phyloP scores from a whole-genome alignment of 2,113 vertebrate genomes.

The Pyxicephalus adspersus region DNA sequence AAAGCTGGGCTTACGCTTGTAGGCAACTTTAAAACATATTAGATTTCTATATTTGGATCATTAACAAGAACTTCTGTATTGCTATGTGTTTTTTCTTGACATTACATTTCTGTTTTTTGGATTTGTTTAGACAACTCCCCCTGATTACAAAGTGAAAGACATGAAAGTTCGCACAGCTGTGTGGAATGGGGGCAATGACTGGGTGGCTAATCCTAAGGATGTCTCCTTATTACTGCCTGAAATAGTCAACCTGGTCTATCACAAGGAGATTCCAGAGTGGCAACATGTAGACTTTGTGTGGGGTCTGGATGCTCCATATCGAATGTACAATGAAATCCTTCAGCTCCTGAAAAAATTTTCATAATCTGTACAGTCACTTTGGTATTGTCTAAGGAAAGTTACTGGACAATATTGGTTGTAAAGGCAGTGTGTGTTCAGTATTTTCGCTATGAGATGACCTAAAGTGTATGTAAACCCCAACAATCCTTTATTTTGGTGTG shows the following conservation, averaged over 20 bases:
- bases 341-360: conserved; percentile 61
- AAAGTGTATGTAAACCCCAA: too few species aligned
- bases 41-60: too few species aligned
- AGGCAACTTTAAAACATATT: too few species aligned
- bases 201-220: conserved; percentile 69
- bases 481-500: too few species aligned
- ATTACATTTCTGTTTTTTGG: neutral
- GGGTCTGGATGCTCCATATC: conserved; percentile 74
- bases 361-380: neutral
- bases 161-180: conserved; percentile 69
- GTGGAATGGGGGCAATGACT: conserved; percentile 71
- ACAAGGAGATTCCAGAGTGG: conserved; percentile 73
- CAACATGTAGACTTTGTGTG: conserved; percentile 77
- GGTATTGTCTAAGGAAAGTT: too few species aligned
- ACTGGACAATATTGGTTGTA: too few species aligned
- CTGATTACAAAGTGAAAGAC: conserved; percentile 73
- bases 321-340: conserved; percentile 72
- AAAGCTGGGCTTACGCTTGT: too few species aligned
- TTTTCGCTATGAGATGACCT: too few species aligned
- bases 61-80: neutral
- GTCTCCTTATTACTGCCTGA: conserved; percentile 62
- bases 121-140: conserved; percentile 76
- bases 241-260: conserved; percentile 70
- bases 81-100: neutral
- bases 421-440: too few species aligned